These are phyloP conservation scores for Pyrochroa serraticornis DNA, from an alignment of 2,888 invertebrate species.

Conservation along the genomic window DNA sequence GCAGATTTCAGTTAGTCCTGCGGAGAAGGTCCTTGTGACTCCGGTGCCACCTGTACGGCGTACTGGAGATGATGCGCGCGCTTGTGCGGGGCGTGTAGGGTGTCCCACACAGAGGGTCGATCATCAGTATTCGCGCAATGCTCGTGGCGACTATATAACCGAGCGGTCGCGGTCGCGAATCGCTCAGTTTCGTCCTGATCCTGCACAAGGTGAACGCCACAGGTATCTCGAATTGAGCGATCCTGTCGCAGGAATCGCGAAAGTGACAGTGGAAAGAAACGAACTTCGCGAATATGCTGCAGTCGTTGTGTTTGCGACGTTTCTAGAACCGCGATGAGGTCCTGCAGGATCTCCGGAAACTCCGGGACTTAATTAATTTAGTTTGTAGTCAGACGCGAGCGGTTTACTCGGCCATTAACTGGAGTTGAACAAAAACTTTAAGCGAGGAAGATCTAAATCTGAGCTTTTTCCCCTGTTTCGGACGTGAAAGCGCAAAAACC, in stretches of 20 bases:
- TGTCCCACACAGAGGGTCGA: conserved; percentile 49
- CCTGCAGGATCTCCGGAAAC: background rate
- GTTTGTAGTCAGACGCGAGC: conserved; percentile 24
- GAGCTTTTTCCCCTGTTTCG: conserved; percentile 30
- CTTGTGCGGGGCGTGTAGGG: conserved; percentile 49
- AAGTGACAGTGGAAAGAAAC: background rate
- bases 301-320: too few species aligned
- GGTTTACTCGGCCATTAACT: conserved; percentile 29
- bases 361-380: conserved; percentile 37
- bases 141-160: conserved; percentile 54
- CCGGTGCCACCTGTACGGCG: conserved; percentile 53
- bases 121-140: conserved; percentile 57
- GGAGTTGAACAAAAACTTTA: conserved; percentile 30
- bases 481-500: conserved; percentile 25
- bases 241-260: conserved; percentile 5
- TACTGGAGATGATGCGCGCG: conserved; percentile 44
- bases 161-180: conserved; percentile 46
- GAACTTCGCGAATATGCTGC: too few species aligned
- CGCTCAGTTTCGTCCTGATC: conserved; percentile 48
- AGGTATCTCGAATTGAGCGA: conserved; percentile 39
- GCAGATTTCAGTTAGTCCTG: background rate
- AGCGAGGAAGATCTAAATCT: conserved; percentile 34
- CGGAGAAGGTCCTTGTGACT: conserved; percentile 25
- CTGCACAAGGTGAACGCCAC: conserved; percentile 48
- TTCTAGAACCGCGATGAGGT: too few species aligned